These are phyloP conservation scores for Eolophus roseicapilla DNA, from an alignment of 2,113 vertebrate species.

Conservation along the genomic window DNA sequence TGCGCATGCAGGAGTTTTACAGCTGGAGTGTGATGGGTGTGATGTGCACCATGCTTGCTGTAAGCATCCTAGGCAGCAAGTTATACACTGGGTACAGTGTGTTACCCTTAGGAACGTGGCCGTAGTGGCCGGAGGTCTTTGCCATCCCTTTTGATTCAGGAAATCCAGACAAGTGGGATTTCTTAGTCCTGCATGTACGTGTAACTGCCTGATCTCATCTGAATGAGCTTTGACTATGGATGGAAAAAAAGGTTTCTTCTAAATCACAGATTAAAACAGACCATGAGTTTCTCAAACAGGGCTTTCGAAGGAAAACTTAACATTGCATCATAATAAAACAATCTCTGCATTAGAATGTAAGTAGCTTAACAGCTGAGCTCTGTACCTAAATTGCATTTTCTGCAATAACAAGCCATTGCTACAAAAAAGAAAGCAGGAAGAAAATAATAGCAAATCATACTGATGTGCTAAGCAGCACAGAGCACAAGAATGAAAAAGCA, in stretches of 20 bases:
- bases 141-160: neutral
- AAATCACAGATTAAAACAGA: neutral
- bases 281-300: neutral
- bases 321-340: neutral
- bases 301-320: neutral
- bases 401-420: neutral
- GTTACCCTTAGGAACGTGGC: neutral
- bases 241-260: neutral
- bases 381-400: neutral
- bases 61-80: fast-evolving
- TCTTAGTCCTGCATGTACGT: neutral
- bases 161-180: neutral
- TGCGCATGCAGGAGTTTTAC: neutral
- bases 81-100: neutral
- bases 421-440: neutral
- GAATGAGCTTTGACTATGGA: neutral
- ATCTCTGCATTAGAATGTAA: neutral
- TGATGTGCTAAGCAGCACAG: neutral
- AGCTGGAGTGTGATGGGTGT: neutral
- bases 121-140: neutral
- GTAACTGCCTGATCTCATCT: neutral
- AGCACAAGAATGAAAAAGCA: slow-evolving; percentile 31
- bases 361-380: neutral
- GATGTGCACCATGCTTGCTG: fast-evolving
- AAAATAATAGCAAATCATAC: neutral